Evolutionary conservation across 1,140 invertebrate species (phyloP), one percentile per base, ranked within the genome.

Genomic region (Achroia grisella): DNA sequence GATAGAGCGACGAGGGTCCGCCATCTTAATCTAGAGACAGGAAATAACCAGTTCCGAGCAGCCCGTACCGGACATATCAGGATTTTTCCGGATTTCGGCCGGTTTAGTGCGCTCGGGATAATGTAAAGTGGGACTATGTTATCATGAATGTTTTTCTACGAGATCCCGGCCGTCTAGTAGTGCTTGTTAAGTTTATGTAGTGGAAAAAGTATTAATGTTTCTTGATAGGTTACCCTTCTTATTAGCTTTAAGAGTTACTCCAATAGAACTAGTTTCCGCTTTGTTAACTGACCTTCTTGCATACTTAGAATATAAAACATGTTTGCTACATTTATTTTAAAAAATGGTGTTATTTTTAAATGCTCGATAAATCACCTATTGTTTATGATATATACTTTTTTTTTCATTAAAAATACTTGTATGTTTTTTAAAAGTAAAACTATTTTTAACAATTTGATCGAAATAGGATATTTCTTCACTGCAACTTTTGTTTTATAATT

Each of bases 1-100:
- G 17, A 23, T 23, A 23, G 39, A 35, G 37, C 39, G 44, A 51
- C 28, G 31, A 46, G 43, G 28, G 41, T 40, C 42, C 32, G 52
- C 54, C 56, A 52, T 59, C 52, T 63, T 69, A 69, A 65, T 63
- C 53, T 63, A 52, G 62, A 55, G 52, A 64, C 56, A 65, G 62
- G 59, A 71, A 69, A 73, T 69, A 72, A 77, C 64, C 59, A 60
- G 64, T 72, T 71, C 55, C 59, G 61, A 62, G 46, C 61, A 60
- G 60, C 50, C 42, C 56, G 44, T 15, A 44, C 57, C 54, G 63
- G 64, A 65, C 54, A 57, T 41, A 63, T 69, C 59, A 48, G 62
- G 62, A 73, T 71, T 72, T 72, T 72, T 73, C 67, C 59, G 64
- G 66, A 63, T 65, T 48, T 50, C 39, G 36, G n/a, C 41, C 43